These are phyloP conservation scores for Cossypha polioptera DNA, from an alignment of 2,797 vertebrate species.

Conservation along the genomic window DNA sequence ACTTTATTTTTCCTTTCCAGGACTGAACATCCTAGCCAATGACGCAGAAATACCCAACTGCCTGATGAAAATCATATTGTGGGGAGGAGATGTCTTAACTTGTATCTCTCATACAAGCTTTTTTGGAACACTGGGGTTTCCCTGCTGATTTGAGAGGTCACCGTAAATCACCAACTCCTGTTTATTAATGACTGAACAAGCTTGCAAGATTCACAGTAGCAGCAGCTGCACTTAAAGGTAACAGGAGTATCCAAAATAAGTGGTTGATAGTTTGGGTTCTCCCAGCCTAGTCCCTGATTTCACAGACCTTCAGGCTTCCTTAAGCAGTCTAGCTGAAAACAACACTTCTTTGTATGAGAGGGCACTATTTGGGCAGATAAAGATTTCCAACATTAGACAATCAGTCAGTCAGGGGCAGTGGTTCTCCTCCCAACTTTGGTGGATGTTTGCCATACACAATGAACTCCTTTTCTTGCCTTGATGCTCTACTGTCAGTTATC, in stretches of 20 bases:
- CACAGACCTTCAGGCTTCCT: background rate
- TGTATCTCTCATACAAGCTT: background rate
- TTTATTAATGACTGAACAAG: background rate
- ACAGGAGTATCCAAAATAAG: background rate
- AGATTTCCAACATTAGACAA: background rate
- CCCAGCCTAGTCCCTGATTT: background rate
- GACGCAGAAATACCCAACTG: background rate
- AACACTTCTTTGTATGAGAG: background rate
- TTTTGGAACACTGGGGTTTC: constrained; percentile 11
- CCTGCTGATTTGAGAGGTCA: constrained; percentile 37
- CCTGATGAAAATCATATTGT: constrained; percentile 29
- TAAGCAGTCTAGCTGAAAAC: background rate
- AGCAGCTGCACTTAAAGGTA: constrained; percentile 11
- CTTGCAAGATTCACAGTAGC: background rate
- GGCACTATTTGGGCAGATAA: background rate
- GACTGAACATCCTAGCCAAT: constrained; percentile 70
- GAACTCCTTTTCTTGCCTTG: background rate
- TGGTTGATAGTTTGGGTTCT: background rate
- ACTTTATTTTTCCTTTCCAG: constrained; percentile 71
- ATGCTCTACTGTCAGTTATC: background rate
- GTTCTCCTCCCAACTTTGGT: background rate
- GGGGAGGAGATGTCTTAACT: constrained; percentile 46
- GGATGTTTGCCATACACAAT: background rate
- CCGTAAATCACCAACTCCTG: background rate
- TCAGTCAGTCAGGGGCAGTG: background rate